Conservation (phyloP, 2,888 invertebrate genomes). For the Apotomis capreana region DNA sequence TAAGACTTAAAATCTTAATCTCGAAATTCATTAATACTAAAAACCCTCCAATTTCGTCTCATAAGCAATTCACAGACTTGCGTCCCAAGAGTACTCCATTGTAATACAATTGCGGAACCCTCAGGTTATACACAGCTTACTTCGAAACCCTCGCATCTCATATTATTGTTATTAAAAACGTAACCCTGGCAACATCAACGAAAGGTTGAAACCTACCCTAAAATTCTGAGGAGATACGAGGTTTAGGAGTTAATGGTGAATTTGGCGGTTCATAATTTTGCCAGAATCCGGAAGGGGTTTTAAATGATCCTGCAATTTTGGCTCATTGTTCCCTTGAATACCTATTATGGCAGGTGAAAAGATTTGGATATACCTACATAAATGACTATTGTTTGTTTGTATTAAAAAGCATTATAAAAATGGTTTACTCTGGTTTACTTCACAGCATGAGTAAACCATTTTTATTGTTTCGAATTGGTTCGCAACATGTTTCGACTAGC, state of each 20-base stretch:
- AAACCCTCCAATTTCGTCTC: slow-evolving; percentile 15
- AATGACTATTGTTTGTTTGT: background rate
- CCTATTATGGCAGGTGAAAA: background rate
- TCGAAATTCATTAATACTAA: slow-evolving; percentile 30
- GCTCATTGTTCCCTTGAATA: slow-evolving; percentile 7
- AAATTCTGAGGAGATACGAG: background rate
- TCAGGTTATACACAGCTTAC: slow-evolving; percentile 9
- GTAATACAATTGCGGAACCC: slow-evolving; percentile 30
- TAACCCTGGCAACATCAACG: background rate
- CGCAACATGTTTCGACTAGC: too few relatives aligned
- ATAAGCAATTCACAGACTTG: slow-evolving; percentile 26
- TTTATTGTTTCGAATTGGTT: too few relatives aligned
- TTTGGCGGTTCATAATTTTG: slow-evolving; percentile 5
- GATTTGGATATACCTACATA: background rate
- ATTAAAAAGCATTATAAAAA: too few relatives aligned
- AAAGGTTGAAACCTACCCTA: background rate
- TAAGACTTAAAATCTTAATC: slow-evolving; percentile 6
- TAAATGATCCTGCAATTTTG: slow-evolving; percentile 7
- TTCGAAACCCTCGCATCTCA: background rate
- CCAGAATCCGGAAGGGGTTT: slow-evolving; percentile 5
- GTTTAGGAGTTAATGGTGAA: background rate
- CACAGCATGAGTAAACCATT: too few relatives aligned
- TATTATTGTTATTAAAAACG: background rate
- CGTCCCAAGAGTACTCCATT: slow-evolving; percentile 11
- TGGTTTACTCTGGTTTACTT: too few relatives aligned